These are phyloP conservation scores for Holothuria glaberrima DNA, from an alignment of 35 echinoderm and acorn worm species.

Conservation along the genomic window DNA sequence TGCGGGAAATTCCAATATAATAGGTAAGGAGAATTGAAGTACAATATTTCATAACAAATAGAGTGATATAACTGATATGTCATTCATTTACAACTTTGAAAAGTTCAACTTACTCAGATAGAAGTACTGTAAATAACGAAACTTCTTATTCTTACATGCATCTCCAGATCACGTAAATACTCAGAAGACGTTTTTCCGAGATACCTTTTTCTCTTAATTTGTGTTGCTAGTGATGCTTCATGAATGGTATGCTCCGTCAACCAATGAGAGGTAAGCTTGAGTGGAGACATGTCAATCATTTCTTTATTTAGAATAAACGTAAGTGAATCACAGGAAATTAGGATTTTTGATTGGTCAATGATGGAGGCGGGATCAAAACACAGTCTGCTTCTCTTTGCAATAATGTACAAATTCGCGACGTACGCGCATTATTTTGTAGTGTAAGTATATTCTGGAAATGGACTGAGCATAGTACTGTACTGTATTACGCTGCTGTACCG, in stretches of 20 bases:
- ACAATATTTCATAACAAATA: slow-evolving; percentile 38
- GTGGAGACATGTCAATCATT: slow-evolving; percentile 31
- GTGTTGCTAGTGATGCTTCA: slow-evolving; percentile 60
- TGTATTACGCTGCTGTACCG: not conserved
- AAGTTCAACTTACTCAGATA: too few relatives aligned
- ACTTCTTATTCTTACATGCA: too few relatives aligned
- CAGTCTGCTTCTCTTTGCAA: too few relatives aligned
- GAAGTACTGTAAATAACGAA: too few relatives aligned
- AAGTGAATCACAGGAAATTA: slow-evolving; percentile 27
- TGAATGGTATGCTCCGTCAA: slow-evolving; percentile 47
- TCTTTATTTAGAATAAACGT: slow-evolving; percentile 44
- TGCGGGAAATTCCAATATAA: slow-evolving; percentile 54
- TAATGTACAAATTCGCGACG: too few relatives aligned
- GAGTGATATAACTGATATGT: too few relatives aligned
- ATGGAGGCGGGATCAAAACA: not conserved
- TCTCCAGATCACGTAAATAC: too few relatives aligned
- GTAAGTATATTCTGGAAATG: too few relatives aligned
- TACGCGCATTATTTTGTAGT: too few relatives aligned
- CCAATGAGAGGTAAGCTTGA: slow-evolving; percentile 4
- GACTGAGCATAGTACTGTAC: too few relatives aligned
- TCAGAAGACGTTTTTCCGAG: too few relatives aligned
- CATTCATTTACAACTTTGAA: too few relatives aligned
- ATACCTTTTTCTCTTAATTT: slow-evolving; percentile 7
- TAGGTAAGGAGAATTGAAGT: slow-evolving; percentile 9
- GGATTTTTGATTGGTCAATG: not conserved